Evolutionary conservation across 2,113 vertebrate species (phyloP), one percentile per base, ranked within the genome.

Genomic region (Uropsilus gracilis): DNA sequence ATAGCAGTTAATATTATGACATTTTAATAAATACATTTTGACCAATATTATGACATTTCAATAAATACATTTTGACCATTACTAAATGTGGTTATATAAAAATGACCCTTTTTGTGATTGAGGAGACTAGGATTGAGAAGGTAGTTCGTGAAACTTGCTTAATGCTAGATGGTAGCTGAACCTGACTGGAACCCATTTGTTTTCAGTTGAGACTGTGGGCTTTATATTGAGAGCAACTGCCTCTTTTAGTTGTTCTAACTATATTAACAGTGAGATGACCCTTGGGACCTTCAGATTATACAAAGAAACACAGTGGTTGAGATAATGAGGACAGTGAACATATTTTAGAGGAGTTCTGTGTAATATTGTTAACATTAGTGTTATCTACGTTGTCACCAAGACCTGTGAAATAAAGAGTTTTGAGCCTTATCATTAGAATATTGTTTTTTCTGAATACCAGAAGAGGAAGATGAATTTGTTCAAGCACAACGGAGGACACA

Each of bases 321-420:
- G 26, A 71, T 83, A 77, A 59, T 53, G 55, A 86, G 8, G 20
- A 18, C 59, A 50, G 7, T 42, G 24, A 59, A 73, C 46, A 0
- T 90, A 32, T 92, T 93, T 89, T 75, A 17, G 57, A 66, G 59
- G 69, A 85, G 6, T 94, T 96, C 20, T 42, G 1, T 63, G 12
- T 86, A 77, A 55, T 84, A 93, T 34, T 81, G 34, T 63, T 80
- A 63, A 9, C 13, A 18, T 16, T 84, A n/a, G 39, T 68, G 34
- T 20, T 16, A 1, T 57, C 34, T 86, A 73, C 42, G 10, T 73
- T 72, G 30, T 91, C 88, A 87, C 48, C 46, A 73, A 44, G 14
- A 90, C 28, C 28, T n/a, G 0, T 85, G 11, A 68, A 77, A 68
- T 73, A 50, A 91, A 86, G 46, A 93, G 59, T 50, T 81, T 89